Evolutionary conservation across 92 coral and sea anemone species (phyloP), one percentile per base, ranked within the genome.

Genomic region (Epizoanthus rinbou): DNA sequence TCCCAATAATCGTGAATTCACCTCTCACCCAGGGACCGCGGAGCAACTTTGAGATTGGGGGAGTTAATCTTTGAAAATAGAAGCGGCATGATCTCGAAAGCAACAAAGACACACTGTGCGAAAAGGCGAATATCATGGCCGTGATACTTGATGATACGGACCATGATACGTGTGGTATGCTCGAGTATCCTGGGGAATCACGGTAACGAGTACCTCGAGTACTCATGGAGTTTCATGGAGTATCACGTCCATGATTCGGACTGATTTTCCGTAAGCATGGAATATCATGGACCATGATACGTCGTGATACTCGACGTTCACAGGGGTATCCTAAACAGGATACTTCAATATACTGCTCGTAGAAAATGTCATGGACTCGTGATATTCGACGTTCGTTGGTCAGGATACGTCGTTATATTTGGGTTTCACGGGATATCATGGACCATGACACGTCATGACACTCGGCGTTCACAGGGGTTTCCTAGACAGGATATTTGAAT

Each of bases 341-440:
- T 58, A 58, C 23, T 58, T 17, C 22, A 17, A 58, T 58, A 3
- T 58, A 58, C 64, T 21, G 1, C 18, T 58, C 64, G 64, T 58
- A 58, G 22, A n/a, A n/a, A n/a, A 23, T 69, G 74, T 69, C 74
- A 13, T 69, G 74, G 74, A 68, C 35, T 68, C 74, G n/a, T n/a
- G n/a, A n/a, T n/a, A n/a, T n/a, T n/a, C n/a, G n/a, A n/a, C n/a
- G n/a, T n/a, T n/a, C n/a, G n/a, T n/a, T n/a, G n/a, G n/a, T n/a
- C n/a, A n/a, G n/a, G n/a, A n/a, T n/a, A n/a, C n/a, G n/a, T n/a
- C n/a, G n/a, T n/a, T n/a, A n/a, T n/a, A n/a, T n/a, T n/a, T n/a
- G n/a, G n/a, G n/a, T n/a, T 54, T 54, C 14, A 6, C 3, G 62
- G 62, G 0, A 8, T 57, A 57, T 57, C 62, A 57, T 58, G 64